phyloP scores from a whole-genome alignment of 2,113 vertebrate species.

The Gymnorhina tibicen region DNA sequence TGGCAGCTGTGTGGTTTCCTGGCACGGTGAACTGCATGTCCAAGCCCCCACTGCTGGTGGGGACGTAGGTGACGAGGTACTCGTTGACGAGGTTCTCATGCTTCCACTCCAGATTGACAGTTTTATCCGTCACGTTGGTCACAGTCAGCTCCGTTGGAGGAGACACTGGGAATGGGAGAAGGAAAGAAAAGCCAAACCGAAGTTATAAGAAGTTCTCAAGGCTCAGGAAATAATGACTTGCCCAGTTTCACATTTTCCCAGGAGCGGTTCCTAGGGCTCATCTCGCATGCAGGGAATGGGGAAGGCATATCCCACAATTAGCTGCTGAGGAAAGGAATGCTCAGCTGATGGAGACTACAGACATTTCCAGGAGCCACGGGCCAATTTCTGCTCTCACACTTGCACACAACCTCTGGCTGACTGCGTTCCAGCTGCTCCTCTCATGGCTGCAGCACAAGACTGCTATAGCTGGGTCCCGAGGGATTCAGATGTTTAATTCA shows the following conservation, averaged over 20 bases:
- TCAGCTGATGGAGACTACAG: conserved; percentile 37
- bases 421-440: not conserved
- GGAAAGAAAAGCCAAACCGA: not conserved
- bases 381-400: not conserved
- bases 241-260: not conserved
- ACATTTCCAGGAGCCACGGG: not conserved
- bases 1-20: conserved; percentile 85
- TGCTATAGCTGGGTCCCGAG: not conserved
- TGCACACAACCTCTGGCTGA: not conserved
- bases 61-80: conserved; percentile 87
- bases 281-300: not conserved
- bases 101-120: conserved; percentile 90
- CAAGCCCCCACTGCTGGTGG: conserved; percentile 85
- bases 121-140: conserved; percentile 85
- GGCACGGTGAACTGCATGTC: conserved; percentile 88
- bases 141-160: conserved; percentile 89
- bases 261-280: not conserved
- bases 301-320: not conserved
- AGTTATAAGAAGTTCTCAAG: not conserved
- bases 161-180: conserved; percentile 74
- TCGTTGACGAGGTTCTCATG: conserved; percentile 89
- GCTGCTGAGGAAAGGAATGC: not conserved
- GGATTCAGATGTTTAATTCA: not conserved
- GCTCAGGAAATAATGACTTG: not conserved
- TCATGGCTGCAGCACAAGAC: not conserved